A percentile compares a stretch with the other conserved stretches of the same genome.
Evolutionary conservation across 2,888 invertebrate species (phyloP).

Genomic region (Polydrusus pterygomalis): DNA sequence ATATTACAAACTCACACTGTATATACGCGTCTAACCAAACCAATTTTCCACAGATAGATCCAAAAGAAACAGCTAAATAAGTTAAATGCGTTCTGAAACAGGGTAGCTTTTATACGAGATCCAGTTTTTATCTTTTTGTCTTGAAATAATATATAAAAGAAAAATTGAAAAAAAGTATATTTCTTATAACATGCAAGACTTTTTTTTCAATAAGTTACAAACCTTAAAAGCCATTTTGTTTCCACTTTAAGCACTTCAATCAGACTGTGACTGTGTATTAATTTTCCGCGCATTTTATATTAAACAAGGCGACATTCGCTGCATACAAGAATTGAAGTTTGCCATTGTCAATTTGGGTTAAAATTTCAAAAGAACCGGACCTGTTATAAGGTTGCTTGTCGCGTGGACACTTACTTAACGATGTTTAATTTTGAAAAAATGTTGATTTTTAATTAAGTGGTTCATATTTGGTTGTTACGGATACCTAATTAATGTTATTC

Average conservation of each 20-base stretch:
- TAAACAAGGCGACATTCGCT: not conserved
- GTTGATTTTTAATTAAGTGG: not conserved
- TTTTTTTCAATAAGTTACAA: conserved; percentile 8
- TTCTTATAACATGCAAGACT: too few species aligned
- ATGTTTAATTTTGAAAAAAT: not conserved
- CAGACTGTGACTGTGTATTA: not conserved
- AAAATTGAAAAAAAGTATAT: too few species aligned
- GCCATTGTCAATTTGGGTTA: conserved; percentile 11
- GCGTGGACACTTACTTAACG: not conserved
- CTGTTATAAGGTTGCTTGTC: conserved; percentile 12
- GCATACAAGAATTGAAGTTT: not conserved
- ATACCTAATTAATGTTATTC: not conserved
- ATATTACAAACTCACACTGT: too few species aligned
- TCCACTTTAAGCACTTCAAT: not conserved
- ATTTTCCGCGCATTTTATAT: conserved; percentile 9
- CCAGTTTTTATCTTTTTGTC: too few species aligned
- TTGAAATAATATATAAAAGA: too few species aligned
- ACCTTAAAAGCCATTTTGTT: conserved; percentile 48
- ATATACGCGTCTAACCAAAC: too few species aligned
- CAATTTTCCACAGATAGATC: too few species aligned
- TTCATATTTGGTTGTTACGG: not conserved
- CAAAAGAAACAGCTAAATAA: too few species aligned
- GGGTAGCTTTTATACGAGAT: too few species aligned
- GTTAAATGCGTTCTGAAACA: too few species aligned
- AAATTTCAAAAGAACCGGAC: conserved; percentile 23